phyloP scores from a whole-genome alignment of 2,113 vertebrate genomes.

The Percina caprodes region DNA sequence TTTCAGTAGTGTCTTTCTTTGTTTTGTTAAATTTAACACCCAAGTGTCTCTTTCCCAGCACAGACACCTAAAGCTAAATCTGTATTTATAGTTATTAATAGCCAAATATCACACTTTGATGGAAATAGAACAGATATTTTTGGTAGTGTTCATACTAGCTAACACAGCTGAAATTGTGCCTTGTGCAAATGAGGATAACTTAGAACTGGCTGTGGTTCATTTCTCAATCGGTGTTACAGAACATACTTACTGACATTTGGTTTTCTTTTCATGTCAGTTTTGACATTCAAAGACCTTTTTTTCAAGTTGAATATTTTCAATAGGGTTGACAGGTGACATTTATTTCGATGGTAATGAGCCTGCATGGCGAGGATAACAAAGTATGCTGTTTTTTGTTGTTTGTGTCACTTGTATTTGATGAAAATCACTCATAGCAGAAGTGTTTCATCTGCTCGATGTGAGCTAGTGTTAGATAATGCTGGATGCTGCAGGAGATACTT shows the following conservation, averaged over 20 bases:
- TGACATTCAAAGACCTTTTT: slow-evolving; percentile 73
- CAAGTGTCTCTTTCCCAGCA: background rate
- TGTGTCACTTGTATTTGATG: slow-evolving; percentile 43
- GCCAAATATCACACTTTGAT: slow-evolving; percentile 55
- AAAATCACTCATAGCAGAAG: slow-evolving; percentile 6
- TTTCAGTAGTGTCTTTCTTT: slow-evolving; percentile 13
- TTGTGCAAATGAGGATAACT: slow-evolving; percentile 12
- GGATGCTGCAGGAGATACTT: background rate
- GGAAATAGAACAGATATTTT: slow-evolving; percentile 72
- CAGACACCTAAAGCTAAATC: slow-evolving; percentile 10
- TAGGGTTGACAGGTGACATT: slow-evolving; percentile 68
- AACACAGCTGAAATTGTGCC: slow-evolving; percentile 22
- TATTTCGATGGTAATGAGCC: slow-evolving; percentile 62
- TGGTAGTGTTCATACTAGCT: slow-evolving; percentile 30
- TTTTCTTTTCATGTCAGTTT: slow-evolving; percentile 68
- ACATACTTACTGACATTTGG: slow-evolving; percentile 66
- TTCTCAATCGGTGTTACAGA: background rate
- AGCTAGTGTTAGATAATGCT: background rate
- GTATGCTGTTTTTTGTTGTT: slow-evolving; percentile 13
- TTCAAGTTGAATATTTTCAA: slow-evolving; percentile 50
- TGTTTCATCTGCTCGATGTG: slow-evolving; percentile 25
- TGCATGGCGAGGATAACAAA: slow-evolving; percentile 11
- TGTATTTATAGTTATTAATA: slow-evolving; percentile 65
- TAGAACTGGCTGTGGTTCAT: slow-evolving; percentile 18
- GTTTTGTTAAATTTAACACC: slow-evolving; percentile 5